phyloP scores from a whole-genome alignment of 2,888 invertebrate species.

The Neocrepidodera transversa region DNA sequence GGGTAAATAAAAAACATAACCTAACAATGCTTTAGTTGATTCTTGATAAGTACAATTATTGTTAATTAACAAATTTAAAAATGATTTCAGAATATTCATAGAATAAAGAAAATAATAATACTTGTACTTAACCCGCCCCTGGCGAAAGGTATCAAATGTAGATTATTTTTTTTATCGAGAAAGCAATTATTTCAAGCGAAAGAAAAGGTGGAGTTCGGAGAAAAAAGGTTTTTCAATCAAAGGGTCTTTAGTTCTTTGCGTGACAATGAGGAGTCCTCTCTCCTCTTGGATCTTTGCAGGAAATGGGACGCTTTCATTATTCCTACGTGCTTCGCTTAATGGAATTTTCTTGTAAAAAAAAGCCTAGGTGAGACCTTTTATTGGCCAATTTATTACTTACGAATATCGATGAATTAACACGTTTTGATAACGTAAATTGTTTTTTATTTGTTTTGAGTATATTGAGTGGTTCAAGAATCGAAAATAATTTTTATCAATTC shows the following conservation, averaged over 20 bases:
- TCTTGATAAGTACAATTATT: no score
- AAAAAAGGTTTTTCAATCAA: slow-evolving; percentile 60
- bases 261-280: slow-evolving; percentile 55
- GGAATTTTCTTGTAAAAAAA: slow-evolving; percentile 61
- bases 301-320: slow-evolving; percentile 61
- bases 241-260: slow-evolving; percentile 60
- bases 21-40: no score
- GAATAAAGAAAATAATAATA: no score
- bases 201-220: slow-evolving; percentile 54
- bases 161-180: slow-evolving; percentile 51
- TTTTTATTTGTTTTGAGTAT: slow-evolving; percentile 21
- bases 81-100: no score
- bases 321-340: slow-evolving; percentile 61
- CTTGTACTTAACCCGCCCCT: not conserved
- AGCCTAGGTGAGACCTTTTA: slow-evolving; percentile 60
- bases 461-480: slow-evolving; percentile 1
- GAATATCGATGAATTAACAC: slow-evolving; percentile 48
- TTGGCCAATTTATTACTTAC: slow-evolving; percentile 56
- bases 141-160: slow-evolving; percentile 49
- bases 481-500: no score
- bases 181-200: slow-evolving; percentile 54
- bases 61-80: no score
- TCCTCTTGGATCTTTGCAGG: slow-evolving; percentile 47
- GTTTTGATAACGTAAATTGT: slow-evolving; percentile 47
- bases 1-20: no score